Base-by-base conservation (phyloP, 2,113 vertebrate species). In the Lampris incognitus region DNA sequence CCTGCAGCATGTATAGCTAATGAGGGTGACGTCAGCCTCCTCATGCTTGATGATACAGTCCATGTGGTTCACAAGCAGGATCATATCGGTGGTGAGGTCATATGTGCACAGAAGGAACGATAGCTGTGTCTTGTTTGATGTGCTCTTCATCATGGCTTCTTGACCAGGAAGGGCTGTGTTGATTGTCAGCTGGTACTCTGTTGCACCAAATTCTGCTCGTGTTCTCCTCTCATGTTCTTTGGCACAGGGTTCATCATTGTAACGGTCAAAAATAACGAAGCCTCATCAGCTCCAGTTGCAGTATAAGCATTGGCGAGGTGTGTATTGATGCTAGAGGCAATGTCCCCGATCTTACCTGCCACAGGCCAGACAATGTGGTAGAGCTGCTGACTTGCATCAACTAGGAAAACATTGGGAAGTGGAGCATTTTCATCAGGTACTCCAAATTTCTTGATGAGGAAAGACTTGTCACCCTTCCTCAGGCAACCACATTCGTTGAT, bases 401-500 rank as follows among this genome's bases (percentile, higher is more conserved):
- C 66, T 54, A 52, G 49, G 40, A 68, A 9, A 74, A 55, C 50
- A 68, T 55, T 68, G 46, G 63, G 63, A 49, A 48, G 46, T 65
- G 46, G 13, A 66, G 48, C 44, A 68, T 68, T 68, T 54, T 38
- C 38, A 68, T 68, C 66, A 68, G 49, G 66, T 41, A 55, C 24
- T 24, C 24, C 24, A 24, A 24, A 24, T 38, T 40, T 67, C 8
- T 52, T 49, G 48, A 67, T 10, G 6, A 67, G 49, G 65, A 49
- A 44, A 65, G 63, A 63, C 61, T 67, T 67, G 65, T 67, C 65
- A 67, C 49, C 65, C 65, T 67, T 67, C 50, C 65, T 67, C 36
- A 67, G 65, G 65, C 65, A 67, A 13, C 50, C 50, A 67, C 39
- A 63, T 67, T 67, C 50, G 11, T 67, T n/a, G 5, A 24, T 24